Base-by-base conservation (phyloP, 2,797 vertebrate species). In the Protonibea diacanthus region DNA sequence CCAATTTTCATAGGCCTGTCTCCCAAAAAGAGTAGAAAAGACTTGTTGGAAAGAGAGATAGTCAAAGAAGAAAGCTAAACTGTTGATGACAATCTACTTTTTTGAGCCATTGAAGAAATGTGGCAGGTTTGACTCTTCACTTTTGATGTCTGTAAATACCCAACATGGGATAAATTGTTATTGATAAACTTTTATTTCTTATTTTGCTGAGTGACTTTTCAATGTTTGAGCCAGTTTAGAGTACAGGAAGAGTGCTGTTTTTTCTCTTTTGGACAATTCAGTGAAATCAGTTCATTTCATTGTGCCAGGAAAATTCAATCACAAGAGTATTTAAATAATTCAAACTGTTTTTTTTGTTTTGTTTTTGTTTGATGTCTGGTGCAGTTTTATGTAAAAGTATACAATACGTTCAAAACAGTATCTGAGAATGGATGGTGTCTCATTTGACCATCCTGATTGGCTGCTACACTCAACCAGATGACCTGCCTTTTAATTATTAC, bases 1-100 rank as follows among this genome's bases (percentile, higher is more conserved):
- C 72, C 83, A 71, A 13, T 60, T 75, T 87, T 86, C 81, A 84
- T 86, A 61, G 78, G 76, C 84, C 42, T 86, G 78, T 90, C 88
- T 88, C 87, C 81, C 85, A 87, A 90, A 94, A 88, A 91, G 70
- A 88, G 56, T 71, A 69, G 81, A 82, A 84, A 76, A 76, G 51
- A 75, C 11, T 65, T 83, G 45, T 29, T 78, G 47, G 71, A 74
- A 79, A 70, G 65, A 78, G 51, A 74, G 77, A 76, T 60, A 55
- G 42, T 45, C 68, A 55, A 78, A 62, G 23, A 59, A 69, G 5
- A 73, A 77, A 76, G 88, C 69, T 56, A 91, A 90, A 84, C 57
- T 79, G 71, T 93, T 83, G 87, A 91, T 89, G 95, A 95, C 94
- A 95, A 95, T 96, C 95, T 74, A 90, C 89, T 91, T 91, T 91